Conservation (phyloP, 2,888 invertebrate genomes). For the Griposia aprilina region DNA sequence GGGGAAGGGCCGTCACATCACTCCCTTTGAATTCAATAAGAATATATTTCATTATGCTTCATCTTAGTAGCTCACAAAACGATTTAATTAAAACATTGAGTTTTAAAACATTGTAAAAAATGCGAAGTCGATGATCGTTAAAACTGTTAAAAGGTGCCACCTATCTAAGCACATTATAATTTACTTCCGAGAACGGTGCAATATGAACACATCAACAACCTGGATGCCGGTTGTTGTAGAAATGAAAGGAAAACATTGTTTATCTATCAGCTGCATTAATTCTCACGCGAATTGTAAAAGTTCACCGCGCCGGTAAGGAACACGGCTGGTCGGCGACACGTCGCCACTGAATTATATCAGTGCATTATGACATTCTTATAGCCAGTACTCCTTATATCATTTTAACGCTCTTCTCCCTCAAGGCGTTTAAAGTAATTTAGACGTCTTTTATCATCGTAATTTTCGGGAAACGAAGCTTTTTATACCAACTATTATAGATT, state of each 20-base stretch:
- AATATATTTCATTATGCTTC: background rate
- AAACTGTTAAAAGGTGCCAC: slow-evolving; percentile 12
- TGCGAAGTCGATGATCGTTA: background rate
- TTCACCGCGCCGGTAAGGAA: slow-evolving; percentile 30
- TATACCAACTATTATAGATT: background rate
- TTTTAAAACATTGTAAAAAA: background rate
- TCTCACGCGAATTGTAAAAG: slow-evolving; percentile 61
- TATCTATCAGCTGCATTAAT: slow-evolving; percentile 57
- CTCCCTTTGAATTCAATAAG: background rate
- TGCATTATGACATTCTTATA: slow-evolving; percentile 46
- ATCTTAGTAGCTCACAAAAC: background rate
- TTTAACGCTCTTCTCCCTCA: slow-evolving; percentile 39
- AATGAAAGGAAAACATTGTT: slow-evolving; percentile 56
- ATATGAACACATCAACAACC: slow-evolving; percentile 43
- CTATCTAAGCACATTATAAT: slow-evolving; percentile 16
- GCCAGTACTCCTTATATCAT: slow-evolving; percentile 45
- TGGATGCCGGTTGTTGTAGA: slow-evolving; percentile 31
- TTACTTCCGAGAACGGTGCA: slow-evolving; percentile 33
- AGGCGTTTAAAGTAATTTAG: slow-evolving; percentile 50
- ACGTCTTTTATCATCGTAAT: slow-evolving; percentile 23
- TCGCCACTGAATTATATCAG: slow-evolving; percentile 38
- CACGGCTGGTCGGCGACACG: slow-evolving; percentile 17
- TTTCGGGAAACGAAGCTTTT: slow-evolving; percentile 26
- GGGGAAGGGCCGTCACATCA: background rate
- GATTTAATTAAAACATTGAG: background rate